Evolutionary conservation across 2,113 vertebrate species (phyloP), one percentile per base, ranked within the genome.

Genomic region (Cichladusa arquata): DNA sequence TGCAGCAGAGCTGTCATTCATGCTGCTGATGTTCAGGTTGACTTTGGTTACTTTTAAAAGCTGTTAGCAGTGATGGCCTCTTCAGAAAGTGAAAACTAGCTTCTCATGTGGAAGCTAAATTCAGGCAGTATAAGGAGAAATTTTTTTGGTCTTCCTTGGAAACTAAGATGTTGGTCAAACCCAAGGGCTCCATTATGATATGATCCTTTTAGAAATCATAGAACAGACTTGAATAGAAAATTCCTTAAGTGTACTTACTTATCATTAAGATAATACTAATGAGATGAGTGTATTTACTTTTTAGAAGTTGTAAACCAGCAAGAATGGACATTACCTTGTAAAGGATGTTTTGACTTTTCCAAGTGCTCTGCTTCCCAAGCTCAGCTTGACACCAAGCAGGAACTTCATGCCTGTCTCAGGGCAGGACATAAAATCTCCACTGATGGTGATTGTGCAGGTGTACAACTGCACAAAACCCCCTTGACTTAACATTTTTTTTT

Each of bases 31-130:
- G 56, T 38, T 84, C 69, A 50, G 65, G 44, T 28, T 93, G 65
- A 56, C 67, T 88, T 93, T 51, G 58, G 76, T 8, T 92, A 92
- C 44, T 88, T 94, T 60, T 65, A 90, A 86, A 84, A 92, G 36
- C 47, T 54, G 28, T 31, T 36, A 56, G 58, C 62, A 77, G 77
- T 23, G 58, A 36, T 16, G 45, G 45, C 33, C 56, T 71, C 57
- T 61, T 82, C 57, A 42, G 51, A 71, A 71, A 65, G 51, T 48
- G n/a, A 84, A 78, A 74, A 84, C 64, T 33, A 71, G 6, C 18
- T 84, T 40, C 36, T 58, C 6, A 15, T 2, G 8, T 61, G 47
- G 56, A 92, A 92, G 74, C 13, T 47, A 50, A 80, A 20, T 14
- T 77, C 47, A 77, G 36, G 23, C n/a, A 84, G 57, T 73, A 76